Conservation (phyloP, 1,140 invertebrate genomes). For the Sminthurides bifidus region DNA sequence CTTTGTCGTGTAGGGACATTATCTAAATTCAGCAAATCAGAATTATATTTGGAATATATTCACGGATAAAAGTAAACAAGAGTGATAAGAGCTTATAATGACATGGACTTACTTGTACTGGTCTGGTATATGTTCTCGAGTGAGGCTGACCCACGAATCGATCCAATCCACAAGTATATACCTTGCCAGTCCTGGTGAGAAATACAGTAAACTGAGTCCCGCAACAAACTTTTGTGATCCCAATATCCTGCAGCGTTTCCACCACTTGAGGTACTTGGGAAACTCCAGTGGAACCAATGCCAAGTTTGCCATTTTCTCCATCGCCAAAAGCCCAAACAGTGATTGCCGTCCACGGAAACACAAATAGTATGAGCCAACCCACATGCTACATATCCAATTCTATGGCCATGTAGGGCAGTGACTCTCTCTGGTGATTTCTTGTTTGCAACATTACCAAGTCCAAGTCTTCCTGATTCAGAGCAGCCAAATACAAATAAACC, state of each 20-base stretch:
- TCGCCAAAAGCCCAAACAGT: constrained; percentile 56
- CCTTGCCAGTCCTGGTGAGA: constrained; percentile 46
- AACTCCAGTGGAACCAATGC: constrained; percentile 13
- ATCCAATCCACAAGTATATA: constrained; percentile 53
- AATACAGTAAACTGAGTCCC: constrained; percentile 54
- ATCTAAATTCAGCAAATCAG: constrained; percentile 34
- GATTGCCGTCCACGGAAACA: constrained; percentile 45
- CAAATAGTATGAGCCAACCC: constrained; percentile 44
- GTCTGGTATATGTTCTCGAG: constrained; percentile 32
- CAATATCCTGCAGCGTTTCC: constrained; percentile 44
- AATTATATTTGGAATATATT: constrained; percentile 2
- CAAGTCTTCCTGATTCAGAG: constrained; percentile 53
- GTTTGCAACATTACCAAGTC: constrained; percentile 48
- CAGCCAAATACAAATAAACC: constrained; percentile 56
- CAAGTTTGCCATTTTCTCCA: constrained; percentile 46
- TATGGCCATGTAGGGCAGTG: constrained; percentile 33
- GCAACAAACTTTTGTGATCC: constrained; percentile 49
- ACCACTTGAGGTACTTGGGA: constrained; percentile 38
- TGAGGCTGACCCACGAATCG: constrained; percentile 47
- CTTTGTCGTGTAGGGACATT: constrained; percentile 39
- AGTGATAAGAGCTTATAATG: not conserved
- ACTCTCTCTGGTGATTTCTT: constrained; percentile 49
- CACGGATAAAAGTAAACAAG: not conserved
- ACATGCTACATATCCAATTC: constrained; percentile 38
- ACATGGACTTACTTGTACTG: constrained; percentile 8